A percentile compares a stretch with the other conserved stretches of the same genome.
These are phyloP conservation scores for Rana temporaria DNA, from an alignment of 2,113 vertebrate species.

Conservation along the genomic window DNA sequence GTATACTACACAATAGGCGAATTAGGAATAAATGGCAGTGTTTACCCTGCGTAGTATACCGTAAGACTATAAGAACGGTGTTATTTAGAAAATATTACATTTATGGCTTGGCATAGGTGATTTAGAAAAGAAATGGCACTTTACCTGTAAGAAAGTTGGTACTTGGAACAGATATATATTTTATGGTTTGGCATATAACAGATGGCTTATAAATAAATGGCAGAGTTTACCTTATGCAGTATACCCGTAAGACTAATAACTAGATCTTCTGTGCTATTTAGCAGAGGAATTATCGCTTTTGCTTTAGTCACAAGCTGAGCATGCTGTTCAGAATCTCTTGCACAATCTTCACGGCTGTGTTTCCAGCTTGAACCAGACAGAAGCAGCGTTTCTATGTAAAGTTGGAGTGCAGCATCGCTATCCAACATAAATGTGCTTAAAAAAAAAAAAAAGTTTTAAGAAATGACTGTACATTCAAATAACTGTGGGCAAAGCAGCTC, in stretches of 20 bases:
- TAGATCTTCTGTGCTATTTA: constrained; percentile 80
- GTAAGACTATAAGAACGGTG: too few species aligned
- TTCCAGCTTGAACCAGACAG: constrained; percentile 71
- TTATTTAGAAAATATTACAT: too few species aligned
- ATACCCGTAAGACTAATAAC: constrained; percentile 81
- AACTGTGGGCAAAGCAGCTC: neutral
- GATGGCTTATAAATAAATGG: neutral
- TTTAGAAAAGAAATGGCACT: too few species aligned
- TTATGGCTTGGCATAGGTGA: too few species aligned
- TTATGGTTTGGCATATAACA: too few species aligned
- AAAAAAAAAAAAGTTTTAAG: constrained; percentile 11
- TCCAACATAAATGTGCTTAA: constrained; percentile 85
- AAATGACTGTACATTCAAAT: neutral
- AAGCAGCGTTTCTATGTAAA: constrained; percentile 88
- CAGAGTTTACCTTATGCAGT: constrained; percentile 81
- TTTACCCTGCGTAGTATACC: too few species aligned
- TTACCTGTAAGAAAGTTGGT: too few species aligned
- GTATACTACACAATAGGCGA: too few species aligned
- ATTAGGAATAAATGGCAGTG: too few species aligned
- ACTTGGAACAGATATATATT: too few species aligned
- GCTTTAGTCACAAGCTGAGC: constrained; percentile 75
- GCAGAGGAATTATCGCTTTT: constrained; percentile 81
- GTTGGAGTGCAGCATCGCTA: constrained; percentile 82
- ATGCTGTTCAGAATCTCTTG: constrained; percentile 28
- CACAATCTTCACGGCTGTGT: constrained; percentile 64